phyloP scores from a whole-genome alignment of 2,113 vertebrate species.

The Origma solitaria region DNA sequence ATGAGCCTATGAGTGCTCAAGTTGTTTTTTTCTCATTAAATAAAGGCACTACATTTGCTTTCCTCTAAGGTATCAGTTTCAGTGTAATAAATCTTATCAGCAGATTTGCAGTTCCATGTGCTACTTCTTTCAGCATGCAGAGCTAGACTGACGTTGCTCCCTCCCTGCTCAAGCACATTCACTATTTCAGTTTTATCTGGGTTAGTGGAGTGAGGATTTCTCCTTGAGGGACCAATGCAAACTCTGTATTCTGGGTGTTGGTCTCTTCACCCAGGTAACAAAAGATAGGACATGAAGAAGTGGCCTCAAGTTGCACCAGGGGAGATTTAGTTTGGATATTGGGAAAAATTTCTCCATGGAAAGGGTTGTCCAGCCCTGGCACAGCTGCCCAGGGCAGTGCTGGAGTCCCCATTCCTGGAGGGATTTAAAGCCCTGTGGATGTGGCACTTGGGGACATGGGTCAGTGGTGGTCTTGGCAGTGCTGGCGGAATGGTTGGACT shows the following conservation, averaged over 20 bases:
- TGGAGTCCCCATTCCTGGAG: neutral
- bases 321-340: neutral
- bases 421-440: rapidly evolving
- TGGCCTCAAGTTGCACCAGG: neutral
- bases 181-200: neutral
- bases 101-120: neutral
- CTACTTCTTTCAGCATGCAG: neutral
- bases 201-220: neutral
- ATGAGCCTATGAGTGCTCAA: neutral
- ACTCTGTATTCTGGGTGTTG: neutral
- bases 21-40: neutral
- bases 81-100: neutral
- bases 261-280: neutral
- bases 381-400: neutral
- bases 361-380: neutral
- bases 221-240: neutral
- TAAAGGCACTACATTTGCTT: neutral
- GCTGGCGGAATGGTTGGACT: neutral
- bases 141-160: neutral
- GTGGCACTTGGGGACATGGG: neutral
- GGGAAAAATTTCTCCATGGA: neutral
- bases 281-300: neutral
- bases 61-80: neutral
- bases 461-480: neutral
- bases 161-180: neutral